Percentiles rank a stretch among this genome's conserved stretches.
These are phyloP conservation scores for Harlomillsia oculata DNA, from an alignment of 1,140 invertebrate species.

Conservation along the genomic window DNA sequence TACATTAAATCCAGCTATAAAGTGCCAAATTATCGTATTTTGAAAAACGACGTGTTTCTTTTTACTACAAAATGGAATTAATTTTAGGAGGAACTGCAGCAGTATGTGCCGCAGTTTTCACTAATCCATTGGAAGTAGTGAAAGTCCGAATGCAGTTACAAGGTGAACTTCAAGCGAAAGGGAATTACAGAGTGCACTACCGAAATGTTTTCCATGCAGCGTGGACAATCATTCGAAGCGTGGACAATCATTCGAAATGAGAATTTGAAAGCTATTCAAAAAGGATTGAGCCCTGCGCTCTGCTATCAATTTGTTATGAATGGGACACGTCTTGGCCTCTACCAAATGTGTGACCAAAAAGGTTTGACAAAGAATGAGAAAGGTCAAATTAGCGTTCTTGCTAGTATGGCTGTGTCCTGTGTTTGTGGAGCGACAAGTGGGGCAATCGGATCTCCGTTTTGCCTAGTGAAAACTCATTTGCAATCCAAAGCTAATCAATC, in stretches of 20 bases:
- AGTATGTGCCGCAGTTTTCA: conserved; percentile 6
- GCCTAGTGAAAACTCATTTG: conserved; percentile 68
- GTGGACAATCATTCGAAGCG: too few species aligned
- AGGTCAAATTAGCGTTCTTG: conserved; percentile 58
- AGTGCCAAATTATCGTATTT: too few species aligned
- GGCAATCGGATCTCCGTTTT: conserved; percentile 55
- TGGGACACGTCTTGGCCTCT: conserved; percentile 61
- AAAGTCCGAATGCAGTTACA: conserved; percentile 43
- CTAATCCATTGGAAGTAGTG: conserved; percentile 3
- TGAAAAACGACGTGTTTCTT: too few species aligned
- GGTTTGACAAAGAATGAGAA: conserved; percentile 57
- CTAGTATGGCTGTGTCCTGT: conserved; percentile 59
- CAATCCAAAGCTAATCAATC: conserved; percentile 63
- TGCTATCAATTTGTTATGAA: conserved; percentile 61
- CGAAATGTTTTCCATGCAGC: conserved; percentile 59
- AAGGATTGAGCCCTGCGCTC: conserved; percentile 73
- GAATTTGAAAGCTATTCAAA: conserved; percentile 68
- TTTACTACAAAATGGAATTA: too few species aligned
- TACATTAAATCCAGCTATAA: too few species aligned
- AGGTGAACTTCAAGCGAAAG: conserved; percentile 66
- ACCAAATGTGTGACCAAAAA: conserved; percentile 59
- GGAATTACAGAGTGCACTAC: conserved; percentile 48
- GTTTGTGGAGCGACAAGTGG: conserved; percentile 60
- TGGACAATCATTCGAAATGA: conserved; percentile 54
- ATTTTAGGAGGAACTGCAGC: conserved; percentile 3